Evolutionary conservation across 1,140 invertebrate species (phyloP).

Genomic region (Phenacoccus solenopsis): DNA sequence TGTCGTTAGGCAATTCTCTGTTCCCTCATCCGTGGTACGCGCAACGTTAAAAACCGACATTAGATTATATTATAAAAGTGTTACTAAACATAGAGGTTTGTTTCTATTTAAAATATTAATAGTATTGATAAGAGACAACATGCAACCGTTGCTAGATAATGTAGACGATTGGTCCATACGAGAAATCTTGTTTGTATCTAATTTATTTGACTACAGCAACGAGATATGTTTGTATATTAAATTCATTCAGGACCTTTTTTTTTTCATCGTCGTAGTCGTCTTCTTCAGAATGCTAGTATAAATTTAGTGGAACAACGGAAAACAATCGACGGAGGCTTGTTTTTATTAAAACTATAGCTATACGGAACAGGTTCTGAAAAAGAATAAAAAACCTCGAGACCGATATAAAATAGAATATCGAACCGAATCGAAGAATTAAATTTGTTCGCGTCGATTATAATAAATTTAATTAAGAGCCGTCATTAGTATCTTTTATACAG

Average conservation of each 20-base stretch:
- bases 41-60: background rate
- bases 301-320: background rate
- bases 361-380: background rate
- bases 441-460: background rate
- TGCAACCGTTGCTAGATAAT: background rate
- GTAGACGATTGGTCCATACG: constrained; percentile 1
- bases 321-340: background rate
- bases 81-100: constrained; percentile 2
- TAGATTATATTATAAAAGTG: background rate
- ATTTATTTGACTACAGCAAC: background rate
- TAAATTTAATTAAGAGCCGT: background rate
- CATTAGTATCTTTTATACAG: background rate
- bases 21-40: no score
- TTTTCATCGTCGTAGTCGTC: background rate
- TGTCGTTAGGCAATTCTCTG: background rate
- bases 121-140: constrained; percentile 2
- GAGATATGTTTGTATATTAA: background rate
- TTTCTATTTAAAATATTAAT: background rate
- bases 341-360: background rate
- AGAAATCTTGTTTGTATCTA: background rate
- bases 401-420: no score
- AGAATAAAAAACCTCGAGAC: background rate
- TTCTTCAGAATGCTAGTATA: background rate
- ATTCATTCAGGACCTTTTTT: background rate
- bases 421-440: background rate